Conservation (phyloP, 2,797 vertebrate genomes). For the Delichon dasypus region DNA sequence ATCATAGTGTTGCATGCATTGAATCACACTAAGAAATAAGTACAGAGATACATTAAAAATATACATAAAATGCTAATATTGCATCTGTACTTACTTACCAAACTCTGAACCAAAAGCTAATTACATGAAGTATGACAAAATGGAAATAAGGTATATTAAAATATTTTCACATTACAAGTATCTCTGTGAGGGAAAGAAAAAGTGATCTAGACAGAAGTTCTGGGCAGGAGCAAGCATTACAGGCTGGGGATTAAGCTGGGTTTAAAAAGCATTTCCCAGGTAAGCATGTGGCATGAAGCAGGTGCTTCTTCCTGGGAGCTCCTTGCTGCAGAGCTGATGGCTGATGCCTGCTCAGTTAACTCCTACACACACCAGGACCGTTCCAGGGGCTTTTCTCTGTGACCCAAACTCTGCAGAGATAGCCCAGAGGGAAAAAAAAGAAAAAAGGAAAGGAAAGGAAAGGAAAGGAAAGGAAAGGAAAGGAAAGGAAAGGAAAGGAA, state of each 20-base stretch:
- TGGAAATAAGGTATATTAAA: background rate
- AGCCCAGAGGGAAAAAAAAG: background rate
- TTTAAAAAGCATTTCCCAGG: background rate
- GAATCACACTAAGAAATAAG: background rate
- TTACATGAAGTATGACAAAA: background rate
- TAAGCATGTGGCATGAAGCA: accelerated
- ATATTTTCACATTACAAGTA: background rate
- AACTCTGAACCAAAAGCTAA: background rate
- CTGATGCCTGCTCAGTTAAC: background rate
- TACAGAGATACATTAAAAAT: background rate
- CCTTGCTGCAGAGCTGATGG: background rate
- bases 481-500: too few species aligned
- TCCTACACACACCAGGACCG: background rate
- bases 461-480: too few species aligned
- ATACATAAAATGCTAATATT: background rate
- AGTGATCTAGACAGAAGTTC: background rate
- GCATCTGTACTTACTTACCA: background rate
- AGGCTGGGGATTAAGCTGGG: background rate
- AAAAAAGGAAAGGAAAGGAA: too few species aligned
- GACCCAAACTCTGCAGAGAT: background rate
- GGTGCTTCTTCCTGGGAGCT: background rate
- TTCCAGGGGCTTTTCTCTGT: background rate
- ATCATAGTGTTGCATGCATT: background rate
- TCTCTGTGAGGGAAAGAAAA: background rate
- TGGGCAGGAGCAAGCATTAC: background rate